These are phyloP conservation scores for Drosophila paramelanica DNA, from an alignment of 2,888 invertebrate genomes.

Conservation along the genomic window DNA sequence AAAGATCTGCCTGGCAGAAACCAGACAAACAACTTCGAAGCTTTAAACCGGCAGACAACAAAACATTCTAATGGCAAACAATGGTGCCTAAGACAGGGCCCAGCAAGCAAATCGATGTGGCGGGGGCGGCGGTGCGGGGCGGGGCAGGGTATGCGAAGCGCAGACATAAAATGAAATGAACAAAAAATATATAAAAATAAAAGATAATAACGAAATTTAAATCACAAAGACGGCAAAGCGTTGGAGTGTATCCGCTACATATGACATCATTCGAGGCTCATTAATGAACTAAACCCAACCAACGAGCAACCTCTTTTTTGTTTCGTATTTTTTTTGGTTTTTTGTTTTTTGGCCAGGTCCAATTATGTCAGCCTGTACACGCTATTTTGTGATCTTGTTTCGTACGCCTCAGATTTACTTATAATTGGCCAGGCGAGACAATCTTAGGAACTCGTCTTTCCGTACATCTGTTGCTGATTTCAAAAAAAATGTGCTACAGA, in stretches of 20 bases:
- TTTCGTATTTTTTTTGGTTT: too few species aligned
- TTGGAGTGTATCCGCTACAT: slow-evolving; percentile 65
- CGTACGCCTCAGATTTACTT: slow-evolving; percentile 35
- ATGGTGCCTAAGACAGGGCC: slow-evolving; percentile 32
- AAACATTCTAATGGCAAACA: slow-evolving; percentile 74
- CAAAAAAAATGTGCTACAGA: slow-evolving; percentile 24
- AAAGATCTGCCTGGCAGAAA: slow-evolving; percentile 43
- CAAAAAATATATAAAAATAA: slow-evolving; percentile 32
- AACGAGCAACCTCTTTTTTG: slow-evolving; percentile 20
- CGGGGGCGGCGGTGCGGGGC: not conserved
- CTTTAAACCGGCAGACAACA: slow-evolving; percentile 40
- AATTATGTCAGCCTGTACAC: slow-evolving; percentile 30
- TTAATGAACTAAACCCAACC: slow-evolving; percentile 42
- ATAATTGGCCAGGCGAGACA: slow-evolving; percentile 23
- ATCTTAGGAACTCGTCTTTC: slow-evolving; percentile 39
- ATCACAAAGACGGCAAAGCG: slow-evolving; percentile 60
- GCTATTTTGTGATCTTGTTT: slow-evolving; percentile 11
- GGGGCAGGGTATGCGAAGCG: slow-evolving; percentile 7
- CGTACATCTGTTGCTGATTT: slow-evolving; percentile 60
- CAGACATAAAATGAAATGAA: slow-evolving; percentile 23
- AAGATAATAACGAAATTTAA: slow-evolving; percentile 62
- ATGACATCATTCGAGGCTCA: slow-evolving; percentile 68
- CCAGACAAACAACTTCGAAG: slow-evolving; percentile 74
- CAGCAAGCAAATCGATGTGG: slow-evolving; percentile 8
- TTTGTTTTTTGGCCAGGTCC: slow-evolving; percentile 31